A percentile compares a stretch with the other conserved stretches of the same genome.
Evolutionary conservation across 2,113 vertebrate genomes (phyloP).

Genomic region (Pituophis catenifer): DNA sequence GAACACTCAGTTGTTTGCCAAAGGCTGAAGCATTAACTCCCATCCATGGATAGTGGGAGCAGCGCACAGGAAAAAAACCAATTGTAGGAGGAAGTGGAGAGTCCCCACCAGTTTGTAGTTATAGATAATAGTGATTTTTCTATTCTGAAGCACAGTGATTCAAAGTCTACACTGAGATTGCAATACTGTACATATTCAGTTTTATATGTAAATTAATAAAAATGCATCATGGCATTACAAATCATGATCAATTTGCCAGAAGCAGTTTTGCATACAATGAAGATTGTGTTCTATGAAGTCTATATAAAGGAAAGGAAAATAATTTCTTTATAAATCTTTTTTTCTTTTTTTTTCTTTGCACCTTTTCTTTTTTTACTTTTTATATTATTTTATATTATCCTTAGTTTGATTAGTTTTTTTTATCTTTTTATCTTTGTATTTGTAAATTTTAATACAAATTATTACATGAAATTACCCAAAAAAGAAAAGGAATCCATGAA

Average conservation of each 20-base stretch:
- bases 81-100: background rate
- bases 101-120: background rate
- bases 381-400: background rate
- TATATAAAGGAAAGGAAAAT: background rate
- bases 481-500: too few relatives aligned
- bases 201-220: background rate
- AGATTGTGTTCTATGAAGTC: background rate
- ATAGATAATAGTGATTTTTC: background rate
- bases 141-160: background rate
- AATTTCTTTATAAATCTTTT: background rate
- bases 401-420: background rate
- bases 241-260: background rate
- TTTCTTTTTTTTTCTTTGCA: background rate
- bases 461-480: too few relatives aligned
- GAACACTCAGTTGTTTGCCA: too few relatives aligned
- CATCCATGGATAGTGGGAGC: too few relatives aligned
- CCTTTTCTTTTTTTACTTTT: background rate
- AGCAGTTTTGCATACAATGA: background rate
- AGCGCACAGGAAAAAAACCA: too few relatives aligned
- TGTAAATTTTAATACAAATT: too few relatives aligned
- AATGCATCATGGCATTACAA: background rate
- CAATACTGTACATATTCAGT: background rate
- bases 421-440: too few relatives aligned
- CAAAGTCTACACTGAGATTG: background rate
- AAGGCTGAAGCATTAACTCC: too few relatives aligned